These are phyloP conservation scores for Drosophila birchii DNA, from an alignment of 2,888 invertebrate genomes.

Conservation along the genomic window DNA sequence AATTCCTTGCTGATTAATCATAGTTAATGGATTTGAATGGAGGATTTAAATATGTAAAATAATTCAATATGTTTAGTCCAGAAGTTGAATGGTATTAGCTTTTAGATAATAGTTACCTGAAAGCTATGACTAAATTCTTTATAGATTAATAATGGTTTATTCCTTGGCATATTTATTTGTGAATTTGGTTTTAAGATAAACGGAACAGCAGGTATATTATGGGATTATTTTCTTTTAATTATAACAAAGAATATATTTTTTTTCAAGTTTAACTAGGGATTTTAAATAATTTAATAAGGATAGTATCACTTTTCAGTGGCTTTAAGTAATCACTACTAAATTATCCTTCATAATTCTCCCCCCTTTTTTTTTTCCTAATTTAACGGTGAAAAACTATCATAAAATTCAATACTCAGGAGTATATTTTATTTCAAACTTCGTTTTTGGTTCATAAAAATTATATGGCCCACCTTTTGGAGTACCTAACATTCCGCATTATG, in stretches of 20 bases:
- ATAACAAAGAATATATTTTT: no score
- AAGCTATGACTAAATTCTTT: no score
- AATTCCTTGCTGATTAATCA: constrained; percentile 38
- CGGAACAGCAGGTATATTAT: background rate
- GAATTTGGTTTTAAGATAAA: background rate
- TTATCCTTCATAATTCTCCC: background rate
- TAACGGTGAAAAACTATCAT: background rate
- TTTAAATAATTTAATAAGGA: background rate
- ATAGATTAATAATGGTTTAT: background rate
- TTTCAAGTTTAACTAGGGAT: background rate
- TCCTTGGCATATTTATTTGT: background rate
- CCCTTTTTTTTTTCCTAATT: background rate
- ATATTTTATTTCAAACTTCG: background rate
- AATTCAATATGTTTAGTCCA: background rate
- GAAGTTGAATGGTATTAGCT: background rate
- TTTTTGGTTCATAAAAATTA: constrained; percentile 2
- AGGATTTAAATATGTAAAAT: constrained; percentile 8
- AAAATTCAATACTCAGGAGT: background rate
- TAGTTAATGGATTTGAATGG: constrained; percentile 28
- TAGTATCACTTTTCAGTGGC: background rate
- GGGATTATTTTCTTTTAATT: no score
- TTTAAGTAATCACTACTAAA: background rate
- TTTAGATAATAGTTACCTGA: background rate
- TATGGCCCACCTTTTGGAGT: constrained; percentile 28
- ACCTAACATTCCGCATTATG: constrained; percentile 45